A percentile compares a stretch with the other conserved stretches of the same genome.
phyloP scores from a whole-genome alignment of 2,888 invertebrate genomes.

The Lypha dubia region DNA sequence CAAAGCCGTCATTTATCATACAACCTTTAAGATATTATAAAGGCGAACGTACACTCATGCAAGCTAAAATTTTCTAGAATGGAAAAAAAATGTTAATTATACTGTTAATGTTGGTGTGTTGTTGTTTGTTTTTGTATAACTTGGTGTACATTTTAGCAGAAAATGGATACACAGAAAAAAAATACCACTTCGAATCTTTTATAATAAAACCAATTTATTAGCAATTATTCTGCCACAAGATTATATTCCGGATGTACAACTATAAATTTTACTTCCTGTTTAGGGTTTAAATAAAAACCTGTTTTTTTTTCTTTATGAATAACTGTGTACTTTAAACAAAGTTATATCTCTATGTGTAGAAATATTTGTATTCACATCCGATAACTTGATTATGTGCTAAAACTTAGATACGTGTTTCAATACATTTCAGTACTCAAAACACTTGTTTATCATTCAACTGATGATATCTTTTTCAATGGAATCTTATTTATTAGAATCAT shows the following conservation, averaged over 20 bases:
- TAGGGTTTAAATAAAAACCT: no score
- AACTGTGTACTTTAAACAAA: background rate
- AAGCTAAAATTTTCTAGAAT: background rate
- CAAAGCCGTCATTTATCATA: background rate
- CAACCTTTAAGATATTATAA: background rate
- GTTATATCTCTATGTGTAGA: background rate
- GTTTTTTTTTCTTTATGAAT: background rate
- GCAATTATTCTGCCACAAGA: no score
- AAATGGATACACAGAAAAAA: background rate
- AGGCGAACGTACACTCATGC: no score
- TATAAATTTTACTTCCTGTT: no score
- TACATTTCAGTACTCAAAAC: slow-evolving; percentile 31
- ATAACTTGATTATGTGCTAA: slow-evolving; percentile 23
- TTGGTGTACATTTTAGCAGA: no score
- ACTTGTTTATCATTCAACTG: slow-evolving; percentile 26
- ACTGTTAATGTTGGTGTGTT: background rate
- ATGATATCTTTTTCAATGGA: background rate
- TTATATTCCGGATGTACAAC: no score
- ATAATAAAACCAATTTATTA: no score
- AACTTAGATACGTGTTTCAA: background rate
- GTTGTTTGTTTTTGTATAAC: background rate
- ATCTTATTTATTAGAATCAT: background rate
- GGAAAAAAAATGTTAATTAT: background rate
- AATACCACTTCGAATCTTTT: background rate
- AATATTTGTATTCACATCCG: background rate